Evolutionary conservation across 2,888 invertebrate species (phyloP), one percentile per base, ranked within the genome.

Genomic region (Amphipyra tragopoginis): DNA sequence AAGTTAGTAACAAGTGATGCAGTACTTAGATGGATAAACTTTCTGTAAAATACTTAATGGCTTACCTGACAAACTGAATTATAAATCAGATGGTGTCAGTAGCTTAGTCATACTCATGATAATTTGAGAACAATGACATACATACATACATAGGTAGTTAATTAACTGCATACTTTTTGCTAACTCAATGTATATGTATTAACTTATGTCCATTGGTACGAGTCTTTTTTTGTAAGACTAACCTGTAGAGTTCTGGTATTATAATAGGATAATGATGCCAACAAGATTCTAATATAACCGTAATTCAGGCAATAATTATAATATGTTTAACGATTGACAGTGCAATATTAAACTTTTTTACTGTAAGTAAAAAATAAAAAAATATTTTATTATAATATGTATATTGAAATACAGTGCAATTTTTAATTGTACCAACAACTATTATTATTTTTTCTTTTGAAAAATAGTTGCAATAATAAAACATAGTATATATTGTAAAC

Each of bases 321-420:
- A 86, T 76, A 72, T 79, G 54, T 75, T 77, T 65, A 79, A 80
- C 75, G 42, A 79, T 86, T 86, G 84, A 88, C 93, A 90, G 93
- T 93, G 93, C 93, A 93, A 93, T 93, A 93, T 90, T 85, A 89
- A 90, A 88, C 81, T 85, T 86, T 91, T 68, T 93, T 93, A 92
- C 93, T 93, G 77, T 92, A 92, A 93, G 93, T 93, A 90, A 93
- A 92, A 89, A 82, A 43, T 45, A 83, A 81, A 83, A 84, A 82
- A 78, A 83, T 85, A 86, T 87, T 85, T 83, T 81, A 81, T 80
- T 81, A 81, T 77, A 78, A 79, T 82, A 83, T 77, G 69, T 79
- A 75, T 79, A 79, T 85, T 65, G 55, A 83, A 85, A 87, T 82
- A 83, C 87, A 84, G 93, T 93, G 93, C 93, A 93, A 93, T 93